Base-by-base conservation (phyloP, 2,888 invertebrate genomes). In the Metopia argyrocephala region DNA sequence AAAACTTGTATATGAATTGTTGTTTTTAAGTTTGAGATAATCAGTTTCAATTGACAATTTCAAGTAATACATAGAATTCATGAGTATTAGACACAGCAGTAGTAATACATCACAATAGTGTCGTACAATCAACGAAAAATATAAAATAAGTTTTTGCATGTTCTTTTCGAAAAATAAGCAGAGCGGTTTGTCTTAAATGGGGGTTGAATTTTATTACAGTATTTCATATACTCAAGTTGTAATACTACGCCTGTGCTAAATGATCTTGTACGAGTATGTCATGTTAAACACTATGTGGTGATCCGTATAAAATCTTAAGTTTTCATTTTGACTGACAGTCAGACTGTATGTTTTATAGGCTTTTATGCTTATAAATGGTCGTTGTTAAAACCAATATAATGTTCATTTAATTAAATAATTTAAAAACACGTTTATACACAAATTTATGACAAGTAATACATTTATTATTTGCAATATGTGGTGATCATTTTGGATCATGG, bases 1-100 rank as follows among this genome's bases (percentile, higher is more conserved):
- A 15, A 9, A 38, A 9, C 9, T 9, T 12, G 38, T 38, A 31
- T 1, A 7, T 12, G 38, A 38, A 4, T 15, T 15, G 2, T 38
- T 15, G n/a, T n/a, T 56, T 69, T 74, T 61, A 45, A 52, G 56
- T 70, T 70, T 62, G 45, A 78, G 74, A 78, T 78, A 81, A 81
- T 81, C 74, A 71, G 70, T 75, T 78, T 81, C 81, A 81, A 81
- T 81, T 81, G 81, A 69, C 66, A 81, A 78, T 81, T 81, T 38
- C 78, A 70, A 78, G 56, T 64, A 69, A 31, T 31, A 31, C 7
- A 71, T 46, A 73, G 6, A 73, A 66, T 54, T 66, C 48, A 56
- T 68, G 21, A 62, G 48, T 66, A 68, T 56, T 48, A 73, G 54
- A 66, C 59, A 62, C 48, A 31, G 76, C 48, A 69, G 25, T 9